Evolutionary conservation across 37 sponge, comb jelly and placozoan genomes (phyloP).

Genomic region (Aphrocallistes beatrix): DNA sequence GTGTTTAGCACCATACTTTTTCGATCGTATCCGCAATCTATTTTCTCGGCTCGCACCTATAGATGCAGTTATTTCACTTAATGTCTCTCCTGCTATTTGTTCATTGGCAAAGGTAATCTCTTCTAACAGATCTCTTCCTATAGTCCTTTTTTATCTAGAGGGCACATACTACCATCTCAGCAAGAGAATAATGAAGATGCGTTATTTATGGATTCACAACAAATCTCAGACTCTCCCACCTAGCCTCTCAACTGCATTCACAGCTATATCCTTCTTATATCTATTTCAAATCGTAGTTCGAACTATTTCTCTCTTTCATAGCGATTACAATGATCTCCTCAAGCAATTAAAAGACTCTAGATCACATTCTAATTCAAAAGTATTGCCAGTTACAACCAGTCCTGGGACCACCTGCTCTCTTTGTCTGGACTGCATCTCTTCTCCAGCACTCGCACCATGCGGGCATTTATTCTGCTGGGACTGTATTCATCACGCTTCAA

Average conservation of each 20-base stretch:
- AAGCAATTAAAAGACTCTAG: background rate
- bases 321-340: background rate
- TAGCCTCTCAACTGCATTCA: background rate
- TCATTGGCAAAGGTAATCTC: background rate
- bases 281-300: background rate
- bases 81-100: background rate
- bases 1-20: background rate
- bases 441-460: background rate
- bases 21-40: background rate
- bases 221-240: background rate
- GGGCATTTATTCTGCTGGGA: background rate
- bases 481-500: background rate
- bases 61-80: background rate
- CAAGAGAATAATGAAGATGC: background rate
- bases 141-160: background rate
- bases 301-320: background rate
- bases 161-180: conserved; percentile 1
- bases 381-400: no score
- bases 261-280: background rate
- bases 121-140: background rate
- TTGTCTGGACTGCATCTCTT: background rate
- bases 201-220: background rate
- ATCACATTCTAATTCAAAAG: background rate
- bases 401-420: background rate
- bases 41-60: background rate